Evolutionary conservation across 2,797 vertebrate species (phyloP), one percentile per base, ranked within the genome.

Genomic region (Sarcoramphus papa): DNA sequence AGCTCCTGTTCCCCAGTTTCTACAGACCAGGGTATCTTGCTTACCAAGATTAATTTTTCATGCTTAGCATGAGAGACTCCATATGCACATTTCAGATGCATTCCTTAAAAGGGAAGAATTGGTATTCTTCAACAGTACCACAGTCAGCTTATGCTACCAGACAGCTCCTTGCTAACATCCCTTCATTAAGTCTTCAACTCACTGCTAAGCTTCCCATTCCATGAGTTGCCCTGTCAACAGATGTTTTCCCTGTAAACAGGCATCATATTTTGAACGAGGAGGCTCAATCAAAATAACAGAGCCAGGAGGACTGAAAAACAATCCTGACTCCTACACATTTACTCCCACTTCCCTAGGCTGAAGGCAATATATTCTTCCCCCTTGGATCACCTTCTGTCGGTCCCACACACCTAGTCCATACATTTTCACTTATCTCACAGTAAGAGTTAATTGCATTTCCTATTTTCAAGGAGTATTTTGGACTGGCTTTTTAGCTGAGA

Each of bases 101-200:
- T 27, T 69, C 54, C 48, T 45, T 50, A 40, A 33, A 63, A 51
- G 28, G 68, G 20, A 70, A 74, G 68, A 91, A 92, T 93, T 67
- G 62, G 43, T 85, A 48, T 85, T 95, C 85, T 54, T 62, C 70
- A 68, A 53, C 56, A 64, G 48, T 21, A 68, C 8, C 3, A 0
- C 81, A 41, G 37, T 8, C 83, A 68, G 78, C 53, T 60, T 68
- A 80, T 70, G 84, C 78, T 93, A 75, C 56, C 86, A 92, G 78
- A 83, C 84, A 94, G 81, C 87, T 77, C 82, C 91, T 91, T 77
- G 90, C 79, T 88, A 88, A 88, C 87, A 92, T 77, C 70, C 75
- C 54, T 87, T 85, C 85, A 80, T 57, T 92, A 77, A 88, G 59
- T 31, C 89, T 92, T 59, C 76, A 92, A 12, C 72, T 85, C 68